These are phyloP conservation scores for Sycophila texana DNA, from an alignment of 2,888 invertebrate species.

Conservation along the genomic window DNA sequence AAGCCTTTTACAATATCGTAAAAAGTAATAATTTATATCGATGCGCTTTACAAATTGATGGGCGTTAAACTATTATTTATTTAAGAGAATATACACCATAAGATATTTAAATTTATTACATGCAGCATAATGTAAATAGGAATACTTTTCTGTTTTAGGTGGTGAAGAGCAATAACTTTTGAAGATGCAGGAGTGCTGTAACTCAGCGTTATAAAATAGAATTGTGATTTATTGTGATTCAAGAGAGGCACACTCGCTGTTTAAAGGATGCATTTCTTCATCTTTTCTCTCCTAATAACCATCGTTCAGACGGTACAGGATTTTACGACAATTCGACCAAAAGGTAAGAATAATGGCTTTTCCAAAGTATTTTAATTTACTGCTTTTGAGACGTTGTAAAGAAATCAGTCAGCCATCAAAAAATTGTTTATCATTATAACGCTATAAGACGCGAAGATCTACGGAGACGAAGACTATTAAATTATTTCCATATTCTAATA, in stretches of 20 bases:
- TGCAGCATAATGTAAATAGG: neutral
- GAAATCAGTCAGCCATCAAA: neutral
- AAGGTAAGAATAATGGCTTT: slow-evolving; percentile 27
- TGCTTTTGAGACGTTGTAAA: neutral
- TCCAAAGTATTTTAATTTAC: neutral
- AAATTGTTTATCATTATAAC: neutral
- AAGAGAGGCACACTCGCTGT: slow-evolving; percentile 2
- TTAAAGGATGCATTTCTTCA: slow-evolving; percentile 48
- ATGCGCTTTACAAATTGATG: too few species aligned
- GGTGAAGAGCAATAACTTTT: neutral
- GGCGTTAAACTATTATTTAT: too few species aligned
- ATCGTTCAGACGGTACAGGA: slow-evolving; percentile 36
- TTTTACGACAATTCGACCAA: slow-evolving; percentile 33
- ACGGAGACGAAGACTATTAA: too few species aligned
- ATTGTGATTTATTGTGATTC: neutral
- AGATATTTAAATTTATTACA: too few species aligned
- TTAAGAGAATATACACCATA: too few species aligned
- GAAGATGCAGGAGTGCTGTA: slow-evolving; percentile 21
- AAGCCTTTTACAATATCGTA: too few species aligned
- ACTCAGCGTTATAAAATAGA: neutral
- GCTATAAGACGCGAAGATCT: neutral
- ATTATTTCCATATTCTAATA: too few species aligned
- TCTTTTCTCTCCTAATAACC: slow-evolving; percentile 21
- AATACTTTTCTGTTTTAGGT: slow-evolving; percentile 28
- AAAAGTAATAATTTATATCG: too few species aligned